phyloP scores from a whole-genome alignment of 2,113 vertebrate species.

The Cyprinus carpio region DNA sequence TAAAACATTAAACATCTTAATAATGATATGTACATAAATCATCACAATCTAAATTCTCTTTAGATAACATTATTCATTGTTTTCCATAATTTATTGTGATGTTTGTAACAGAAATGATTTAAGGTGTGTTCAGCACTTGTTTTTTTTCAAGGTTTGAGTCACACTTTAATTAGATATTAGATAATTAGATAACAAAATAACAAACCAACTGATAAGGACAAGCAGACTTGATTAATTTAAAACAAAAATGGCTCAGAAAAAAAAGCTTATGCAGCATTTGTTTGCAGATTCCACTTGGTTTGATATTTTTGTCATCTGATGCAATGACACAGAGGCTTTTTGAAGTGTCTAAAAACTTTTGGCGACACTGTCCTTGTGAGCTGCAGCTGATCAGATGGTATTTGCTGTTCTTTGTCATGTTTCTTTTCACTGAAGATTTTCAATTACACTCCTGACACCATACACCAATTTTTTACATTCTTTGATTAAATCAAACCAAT shows the following conservation, averaged over 20 bases:
- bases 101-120: too few relatives aligned
- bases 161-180: too few relatives aligned
- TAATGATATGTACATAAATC: too few relatives aligned
- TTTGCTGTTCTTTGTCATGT: not conserved
- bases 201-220: not conserved
- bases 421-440: not conserved
- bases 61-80: not conserved
- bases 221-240: not conserved
- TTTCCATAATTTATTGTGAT: not conserved
- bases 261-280: not conserved
- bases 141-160: not conserved
- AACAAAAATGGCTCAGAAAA: not conserved
- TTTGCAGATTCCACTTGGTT: not conserved
- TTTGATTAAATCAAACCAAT: not conserved
- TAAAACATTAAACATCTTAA: too few relatives aligned
- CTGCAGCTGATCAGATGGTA: not conserved
- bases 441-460: not conserved
- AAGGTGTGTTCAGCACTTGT: too few relatives aligned
- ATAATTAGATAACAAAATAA: not conserved
- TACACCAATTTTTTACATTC: not conserved
- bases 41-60: not conserved
- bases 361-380: not conserved
- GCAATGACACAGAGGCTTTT: not conserved
- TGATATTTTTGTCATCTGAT: not conserved
- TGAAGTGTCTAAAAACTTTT: not conserved